Conservation (phyloP, 2,113 vertebrate species). For the Nothocercus julius region DNA sequence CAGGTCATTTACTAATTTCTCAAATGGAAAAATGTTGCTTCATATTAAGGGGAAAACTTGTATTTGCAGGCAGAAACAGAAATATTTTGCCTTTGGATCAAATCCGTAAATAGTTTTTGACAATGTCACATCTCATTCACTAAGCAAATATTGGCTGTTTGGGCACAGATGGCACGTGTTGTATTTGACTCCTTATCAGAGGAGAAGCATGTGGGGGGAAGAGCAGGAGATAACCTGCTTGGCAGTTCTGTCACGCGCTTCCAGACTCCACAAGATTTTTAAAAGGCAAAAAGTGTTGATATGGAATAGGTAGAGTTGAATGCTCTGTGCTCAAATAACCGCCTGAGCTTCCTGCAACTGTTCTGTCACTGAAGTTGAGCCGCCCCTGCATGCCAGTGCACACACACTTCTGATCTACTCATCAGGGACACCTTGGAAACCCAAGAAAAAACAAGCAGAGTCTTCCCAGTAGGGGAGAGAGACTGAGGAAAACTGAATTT, state of each 20-base stretch:
- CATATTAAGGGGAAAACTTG: neutral
- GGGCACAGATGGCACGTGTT: constrained; percentile 23
- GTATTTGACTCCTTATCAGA: constrained; percentile 56
- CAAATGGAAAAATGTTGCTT: neutral
- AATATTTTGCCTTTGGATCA: constrained; percentile 39
- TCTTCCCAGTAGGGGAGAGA: neutral
- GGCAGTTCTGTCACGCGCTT: constrained; percentile 4
- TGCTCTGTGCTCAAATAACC: rapidly evolving
- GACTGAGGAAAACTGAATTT: neutral
- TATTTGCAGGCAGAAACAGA: neutral
- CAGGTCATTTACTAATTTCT: neutral
- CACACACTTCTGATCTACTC: neutral
- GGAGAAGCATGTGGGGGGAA: neutral
- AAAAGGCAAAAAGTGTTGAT: constrained; percentile 39
- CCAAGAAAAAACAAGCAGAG: neutral
- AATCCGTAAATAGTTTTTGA: constrained; percentile 54
- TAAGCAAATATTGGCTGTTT: constrained; percentile 49
- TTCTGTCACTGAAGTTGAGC: neutral
- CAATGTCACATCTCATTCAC: constrained; percentile 33
- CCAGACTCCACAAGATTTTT: constrained; percentile 41
- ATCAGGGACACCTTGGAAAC: rapidly evolving
- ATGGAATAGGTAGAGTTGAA: neutral
- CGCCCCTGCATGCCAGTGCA: rapidly evolving
- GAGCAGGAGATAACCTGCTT: constrained; percentile 36
- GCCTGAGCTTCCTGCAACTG: neutral